Evolutionary conservation across 2,888 invertebrate genomes (phyloP).

Genomic region (Listrodromus nycthemerus): DNA sequence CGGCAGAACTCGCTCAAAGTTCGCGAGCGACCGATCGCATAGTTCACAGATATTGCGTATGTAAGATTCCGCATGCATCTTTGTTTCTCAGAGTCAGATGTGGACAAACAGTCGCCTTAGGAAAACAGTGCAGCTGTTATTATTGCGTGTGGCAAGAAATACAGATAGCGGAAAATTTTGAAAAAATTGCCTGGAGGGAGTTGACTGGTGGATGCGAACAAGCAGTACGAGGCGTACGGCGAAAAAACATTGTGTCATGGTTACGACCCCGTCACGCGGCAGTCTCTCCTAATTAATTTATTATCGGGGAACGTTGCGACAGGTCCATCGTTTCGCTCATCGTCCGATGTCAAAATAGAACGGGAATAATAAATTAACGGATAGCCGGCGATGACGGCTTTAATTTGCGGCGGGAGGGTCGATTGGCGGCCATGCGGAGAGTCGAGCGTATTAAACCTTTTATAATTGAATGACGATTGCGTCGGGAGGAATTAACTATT

Average conservation of each 20-base stretch:
- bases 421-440: not conserved
- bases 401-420: slow-evolving; percentile 22
- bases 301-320: slow-evolving; percentile 46
- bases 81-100: not conserved
- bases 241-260: slow-evolving; percentile 32
- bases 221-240: not conserved
- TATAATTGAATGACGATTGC: slow-evolving; percentile 51
- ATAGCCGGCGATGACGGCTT: slow-evolving; percentile 35
- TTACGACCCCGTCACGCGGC: slow-evolving; percentile 17
- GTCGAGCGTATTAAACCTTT: slow-evolving; percentile 42
- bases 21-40: too few species aligned
- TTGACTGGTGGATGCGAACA: slow-evolving; percentile 36
- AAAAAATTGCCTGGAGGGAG: not conserved
- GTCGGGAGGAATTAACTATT: slow-evolving; percentile 38
- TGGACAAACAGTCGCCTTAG: not conserved
- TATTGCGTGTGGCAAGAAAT: not conserved
- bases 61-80: not conserved
- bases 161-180: slow-evolving; percentile 18
- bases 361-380: slow-evolving; percentile 22
- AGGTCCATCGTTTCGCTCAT: slow-evolving; percentile 8
- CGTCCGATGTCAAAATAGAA: slow-evolving; percentile 19
- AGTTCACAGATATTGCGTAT: too few species aligned
- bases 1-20: too few species aligned
- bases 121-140: not conserved
- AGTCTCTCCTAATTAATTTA: slow-evolving; percentile 58